Conservation (phyloP, 2,888 invertebrate species). For the Boloria selene region DNA sequence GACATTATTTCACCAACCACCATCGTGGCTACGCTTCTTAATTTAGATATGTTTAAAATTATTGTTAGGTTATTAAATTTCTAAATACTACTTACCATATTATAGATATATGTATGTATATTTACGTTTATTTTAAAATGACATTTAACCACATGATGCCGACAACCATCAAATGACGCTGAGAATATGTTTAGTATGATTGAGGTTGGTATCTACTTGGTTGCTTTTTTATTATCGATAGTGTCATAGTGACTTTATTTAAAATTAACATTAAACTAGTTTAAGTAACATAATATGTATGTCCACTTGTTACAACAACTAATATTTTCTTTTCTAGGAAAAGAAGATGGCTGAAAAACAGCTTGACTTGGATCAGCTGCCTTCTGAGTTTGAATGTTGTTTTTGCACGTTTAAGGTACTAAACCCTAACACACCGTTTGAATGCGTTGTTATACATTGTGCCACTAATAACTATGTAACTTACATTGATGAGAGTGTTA, state of each 20-base stretch:
- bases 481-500: conserved; percentile 36
- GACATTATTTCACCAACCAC: conserved; percentile 46
- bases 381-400: conserved; percentile 98
- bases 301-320: conserved; percentile 50
- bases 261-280: conserved; percentile 11
- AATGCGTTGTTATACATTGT: conserved; percentile 32
- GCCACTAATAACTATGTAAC: conserved; percentile 26
- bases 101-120: background rate
- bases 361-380: conserved; percentile 93
- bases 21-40: conserved; percentile 36
- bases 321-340: conserved; percentile 82
- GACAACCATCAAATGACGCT: no score
- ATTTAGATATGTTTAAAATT: conserved; percentile 12
- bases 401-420: conserved; percentile 97
- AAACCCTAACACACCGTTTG: conserved; percentile 60
- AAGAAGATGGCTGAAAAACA: conserved; percentile 87
- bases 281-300: conserved; percentile 23
- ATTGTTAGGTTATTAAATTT: background rate
- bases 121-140: background rate
- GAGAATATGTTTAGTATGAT: no score
- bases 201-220: background rate
- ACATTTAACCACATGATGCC: background rate
- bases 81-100: background rate
- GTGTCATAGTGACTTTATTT: conserved; percentile 7
- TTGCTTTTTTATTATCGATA: conserved; percentile 5